These are phyloP conservation scores for Steinernema hermaphroditum DNA, from an alignment of 2,888 invertebrate species.

Conservation along the genomic window DNA sequence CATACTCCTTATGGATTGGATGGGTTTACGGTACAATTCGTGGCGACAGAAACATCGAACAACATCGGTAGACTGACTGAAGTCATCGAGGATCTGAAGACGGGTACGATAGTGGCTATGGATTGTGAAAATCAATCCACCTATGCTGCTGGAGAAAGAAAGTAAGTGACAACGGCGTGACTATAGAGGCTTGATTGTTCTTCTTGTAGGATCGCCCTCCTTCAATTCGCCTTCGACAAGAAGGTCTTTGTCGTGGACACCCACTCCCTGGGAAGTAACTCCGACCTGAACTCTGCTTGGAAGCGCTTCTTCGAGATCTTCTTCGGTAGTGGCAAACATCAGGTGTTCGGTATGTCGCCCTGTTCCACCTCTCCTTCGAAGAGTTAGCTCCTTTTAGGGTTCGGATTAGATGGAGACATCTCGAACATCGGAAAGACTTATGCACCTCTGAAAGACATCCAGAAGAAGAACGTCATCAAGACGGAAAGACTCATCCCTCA, in stretches of 20 bases:
- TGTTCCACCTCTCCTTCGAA: neutral
- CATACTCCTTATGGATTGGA: neutral
- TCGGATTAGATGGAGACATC: neutral
- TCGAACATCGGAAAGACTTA: neutral
- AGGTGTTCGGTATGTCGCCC: neutral
- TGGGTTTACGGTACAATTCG: neutral
- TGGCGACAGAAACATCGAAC: neutral
- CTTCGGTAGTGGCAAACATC: neutral
- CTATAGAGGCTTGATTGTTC: neutral
- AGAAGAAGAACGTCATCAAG: neutral
- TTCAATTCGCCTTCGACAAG: neutral
- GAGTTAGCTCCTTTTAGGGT: neutral
- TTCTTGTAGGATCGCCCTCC: neutral
- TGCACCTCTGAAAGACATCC: neutral
- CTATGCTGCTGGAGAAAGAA: neutral
- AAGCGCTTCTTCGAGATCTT: neutral
- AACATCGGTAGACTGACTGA: neutral
- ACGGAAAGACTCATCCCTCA: neutral
- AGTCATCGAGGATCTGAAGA: neutral
- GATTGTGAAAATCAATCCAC: neutral
- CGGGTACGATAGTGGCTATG: neutral
- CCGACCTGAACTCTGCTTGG: neutral
- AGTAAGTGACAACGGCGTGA: neutral
- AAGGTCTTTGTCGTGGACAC: neutral
- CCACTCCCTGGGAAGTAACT: neutral